Conservation (phyloP, 2,113 vertebrate species). For the Bubo blakistoni region DNA sequence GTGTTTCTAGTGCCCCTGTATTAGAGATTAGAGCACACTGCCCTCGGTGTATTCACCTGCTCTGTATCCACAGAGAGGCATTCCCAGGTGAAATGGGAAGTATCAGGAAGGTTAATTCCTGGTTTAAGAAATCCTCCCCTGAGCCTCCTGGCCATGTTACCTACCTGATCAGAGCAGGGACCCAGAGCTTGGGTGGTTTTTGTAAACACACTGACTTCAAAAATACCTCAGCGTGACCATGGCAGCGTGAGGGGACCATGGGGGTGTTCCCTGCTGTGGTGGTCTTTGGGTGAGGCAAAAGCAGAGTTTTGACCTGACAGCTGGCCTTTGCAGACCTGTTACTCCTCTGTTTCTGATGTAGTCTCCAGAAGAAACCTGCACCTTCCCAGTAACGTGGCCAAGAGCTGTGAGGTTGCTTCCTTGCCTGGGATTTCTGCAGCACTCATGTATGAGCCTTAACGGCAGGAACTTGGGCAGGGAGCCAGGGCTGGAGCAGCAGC, state of each 20-base stretch:
- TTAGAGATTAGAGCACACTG: no score
- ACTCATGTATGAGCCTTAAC: rapidly evolving
- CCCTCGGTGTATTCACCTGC: not conserved
- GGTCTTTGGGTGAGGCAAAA: not conserved
- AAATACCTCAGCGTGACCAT: not conserved
- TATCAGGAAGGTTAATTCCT: not conserved
- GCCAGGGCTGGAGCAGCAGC: no score
- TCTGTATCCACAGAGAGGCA: not conserved
- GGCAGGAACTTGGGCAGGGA: not conserved
- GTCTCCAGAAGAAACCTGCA: not conserved
- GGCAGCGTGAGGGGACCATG: no score
- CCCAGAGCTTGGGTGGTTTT: not conserved
- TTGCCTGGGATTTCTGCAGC: not conserved
- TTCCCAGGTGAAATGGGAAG: not conserved
- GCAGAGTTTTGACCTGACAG: not conserved
- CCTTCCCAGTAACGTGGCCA: rapidly evolving
- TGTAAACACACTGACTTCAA: not conserved
- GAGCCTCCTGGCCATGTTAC: not conserved
- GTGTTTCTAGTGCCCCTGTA: not conserved
- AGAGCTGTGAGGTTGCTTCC: not conserved
- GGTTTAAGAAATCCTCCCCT: not conserved
- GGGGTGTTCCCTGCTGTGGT: not conserved
- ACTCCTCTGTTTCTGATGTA: not conserved
- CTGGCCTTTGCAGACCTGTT: not conserved
- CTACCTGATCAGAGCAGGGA: not conserved